Base-by-base conservation (phyloP, 2,113 vertebrate genomes). In the Misgurnus anguillicaudatus region DNA sequence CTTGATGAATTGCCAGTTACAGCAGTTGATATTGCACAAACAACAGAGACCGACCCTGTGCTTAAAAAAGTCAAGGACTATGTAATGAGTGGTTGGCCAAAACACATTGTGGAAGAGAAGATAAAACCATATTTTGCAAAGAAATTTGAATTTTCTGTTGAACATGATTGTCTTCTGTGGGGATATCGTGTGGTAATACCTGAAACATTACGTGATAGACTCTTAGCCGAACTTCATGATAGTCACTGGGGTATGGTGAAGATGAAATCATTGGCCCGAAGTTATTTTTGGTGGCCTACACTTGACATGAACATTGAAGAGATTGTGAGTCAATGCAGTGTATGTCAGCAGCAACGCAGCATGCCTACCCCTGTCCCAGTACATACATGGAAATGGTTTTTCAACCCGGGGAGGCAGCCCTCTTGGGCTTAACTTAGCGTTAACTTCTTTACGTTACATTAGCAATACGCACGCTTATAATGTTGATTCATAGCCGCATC, bases 151-250 rank as follows among this genome's bases (percentile, higher is more conserved):
- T 11, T 77, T 4, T 64, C 55, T 10, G 17, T 67, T 14, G 75
- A 82, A 42, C 36, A 65, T 47, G 67, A 78, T 55, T 82, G 80
- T 60, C 10, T 74, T 42, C 48, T 78, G 8, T 82, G 80, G 68
- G 60, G 61, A 47, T 73, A 39, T 11, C 19, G 60, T 48, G 81
- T 82, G n/a, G 62, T 74, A 8, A 53, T 68, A 45, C 81, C 61
- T 66, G 38, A 70, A 16, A 19, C 4, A 31, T 17, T 78, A 21
- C 4, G 24, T 60, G n/a, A 21, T 31, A 51, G 31, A 38, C 41
- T 72, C 47, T n/a, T 78, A 39, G 24, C 31, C 8, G 75, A 82
- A 13, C 31, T 82, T 42, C 71, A 76, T n/a, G n/a, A n/a, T n/a
- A n/a, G n/a, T 80, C 77, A 75, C 42, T 75, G 21, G 58, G 72